Evolutionary conservation across 1,140 invertebrate genomes (phyloP).

Genomic region (Sweltsa coloradensis): DNA sequence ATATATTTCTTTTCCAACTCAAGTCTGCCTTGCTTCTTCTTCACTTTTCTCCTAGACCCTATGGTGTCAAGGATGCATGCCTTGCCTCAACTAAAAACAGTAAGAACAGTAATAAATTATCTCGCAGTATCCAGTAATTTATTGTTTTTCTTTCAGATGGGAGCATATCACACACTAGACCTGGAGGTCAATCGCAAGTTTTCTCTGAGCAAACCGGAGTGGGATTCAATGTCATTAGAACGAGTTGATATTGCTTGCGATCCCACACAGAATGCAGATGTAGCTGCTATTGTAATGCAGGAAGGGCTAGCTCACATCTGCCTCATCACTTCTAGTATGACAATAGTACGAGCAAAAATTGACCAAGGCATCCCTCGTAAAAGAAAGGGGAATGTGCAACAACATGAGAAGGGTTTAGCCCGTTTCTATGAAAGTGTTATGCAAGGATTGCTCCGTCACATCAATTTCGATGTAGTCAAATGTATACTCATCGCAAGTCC

Average conservation of each 20-base stretch:
- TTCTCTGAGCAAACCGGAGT: conserved; percentile 72
- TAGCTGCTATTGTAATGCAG: conserved; percentile 95
- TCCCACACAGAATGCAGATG: conserved; percentile 78
- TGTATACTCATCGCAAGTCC: conserved; percentile 94
- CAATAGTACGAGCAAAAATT: conserved; percentile 90
- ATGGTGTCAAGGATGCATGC: too few species aligned
- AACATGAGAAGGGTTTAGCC: conserved; percentile 92
- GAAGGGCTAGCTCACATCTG: conserved; percentile 93
- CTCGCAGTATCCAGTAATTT: too few species aligned
- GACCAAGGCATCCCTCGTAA: conserved; percentile 93
- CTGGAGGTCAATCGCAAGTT: conserved; percentile 94
- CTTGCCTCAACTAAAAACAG: too few species aligned
- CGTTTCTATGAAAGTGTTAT: conserved; percentile 93
- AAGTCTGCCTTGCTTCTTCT: too few species aligned
- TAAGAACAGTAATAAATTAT: too few species aligned
- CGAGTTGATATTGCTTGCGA: conserved; percentile 88
- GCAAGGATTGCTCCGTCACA: conserved; percentile 85
- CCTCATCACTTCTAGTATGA: conserved; percentile 95
- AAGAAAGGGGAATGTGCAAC: conserved; percentile 82
- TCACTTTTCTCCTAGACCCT: too few species aligned
- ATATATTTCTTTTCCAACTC: too few species aligned
- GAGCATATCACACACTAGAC: conserved; percentile 96
- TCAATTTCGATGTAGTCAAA: conserved; percentile 96
- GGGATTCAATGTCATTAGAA: conserved; percentile 90
- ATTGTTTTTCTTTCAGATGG: conserved; percentile 65